Conservation (phyloP, 1,140 invertebrate genomes). For the Drosophila mauritiana region DNA sequence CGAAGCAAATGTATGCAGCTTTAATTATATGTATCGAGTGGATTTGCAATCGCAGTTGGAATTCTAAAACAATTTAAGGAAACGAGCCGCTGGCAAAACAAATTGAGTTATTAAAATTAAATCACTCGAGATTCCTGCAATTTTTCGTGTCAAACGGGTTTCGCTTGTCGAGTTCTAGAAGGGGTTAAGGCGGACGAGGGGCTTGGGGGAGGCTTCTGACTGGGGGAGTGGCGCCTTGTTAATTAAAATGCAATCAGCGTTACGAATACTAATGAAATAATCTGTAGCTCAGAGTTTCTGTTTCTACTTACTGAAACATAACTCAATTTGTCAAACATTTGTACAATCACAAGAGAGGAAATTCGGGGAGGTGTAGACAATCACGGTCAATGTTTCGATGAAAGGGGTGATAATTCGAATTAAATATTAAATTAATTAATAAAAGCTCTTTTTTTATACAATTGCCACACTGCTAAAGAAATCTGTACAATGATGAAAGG, state of each 20-base stretch:
- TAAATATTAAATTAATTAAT: not conserved
- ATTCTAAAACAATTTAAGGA: slow-evolving; percentile 63
- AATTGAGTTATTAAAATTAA: slow-evolving; percentile 77
- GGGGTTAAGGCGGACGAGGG: slow-evolving; percentile 5
- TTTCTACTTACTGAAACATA: slow-evolving; percentile 19
- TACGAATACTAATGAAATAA: slow-evolving; percentile 76
- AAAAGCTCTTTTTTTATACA: not conserved
- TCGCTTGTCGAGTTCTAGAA: not conserved
- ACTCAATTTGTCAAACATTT: slow-evolving; percentile 44
- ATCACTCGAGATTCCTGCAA: slow-evolving; percentile 55
- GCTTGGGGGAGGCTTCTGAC: slow-evolving; percentile 2
- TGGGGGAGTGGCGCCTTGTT: slow-evolving; percentile 66
- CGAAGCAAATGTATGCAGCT: slow-evolving; percentile 7
- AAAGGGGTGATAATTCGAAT: not conserved
- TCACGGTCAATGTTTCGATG: slow-evolving; percentile 6
- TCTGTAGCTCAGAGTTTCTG: slow-evolving; percentile 27
- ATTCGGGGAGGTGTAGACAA: not conserved
- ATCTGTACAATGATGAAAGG: not conserved
- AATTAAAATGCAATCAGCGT: slow-evolving; percentile 79
- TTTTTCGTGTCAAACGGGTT: slow-evolving; percentile 71
- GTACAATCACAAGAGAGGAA: slow-evolving; percentile 6
- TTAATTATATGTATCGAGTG: slow-evolving; percentile 38
- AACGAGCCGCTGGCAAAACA: slow-evolving; percentile 37
- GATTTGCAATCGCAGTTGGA: slow-evolving; percentile 31
- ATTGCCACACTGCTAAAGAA: not conserved